Base-by-base conservation (phyloP, 2,113 vertebrate genomes). In the Pollimyrus isidori region DNA sequence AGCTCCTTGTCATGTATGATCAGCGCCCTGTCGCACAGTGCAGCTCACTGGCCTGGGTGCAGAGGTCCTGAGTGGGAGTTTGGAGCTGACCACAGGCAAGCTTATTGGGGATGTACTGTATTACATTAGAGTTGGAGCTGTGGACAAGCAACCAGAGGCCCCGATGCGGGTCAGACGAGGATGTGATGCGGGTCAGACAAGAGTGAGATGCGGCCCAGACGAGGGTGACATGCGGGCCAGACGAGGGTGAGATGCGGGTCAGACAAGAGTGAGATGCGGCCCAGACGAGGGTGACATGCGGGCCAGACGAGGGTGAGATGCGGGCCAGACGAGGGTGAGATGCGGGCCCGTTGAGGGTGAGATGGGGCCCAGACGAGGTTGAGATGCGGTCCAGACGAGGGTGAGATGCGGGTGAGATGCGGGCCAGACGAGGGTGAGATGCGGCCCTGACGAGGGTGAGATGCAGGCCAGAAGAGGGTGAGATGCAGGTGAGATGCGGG, bases 281-380 rank as follows among this genome's bases (percentile, higher is more conserved):
- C 35, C 35, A 35, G 35, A 35, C 35, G 35, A 35, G 35, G 35
- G 35, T 35, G 35, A 35, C 1, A 35, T 35, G 35, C 35, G 35
- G 35, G 35, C 35, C 35, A 35, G 35, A 35, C 35, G 35, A 35
- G 35, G 35, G 35, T 35, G 35, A 35, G 35, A 35, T 35, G 35
- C 35, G 35, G 35, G 35, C 35, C 0, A 58, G 21, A 23, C 1
- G 0, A 3, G 45, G 45, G 4, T 4, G 3, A 46, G 45, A 46
- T 5, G 45, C 0, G 21, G 53, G 0, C 19, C 53, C 21, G 1
- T 23, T 0, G 21, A 4, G 49, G 0, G 21, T 1, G 1, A 58
- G 53, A 46, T 5, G 45, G 0, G 53, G 53, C 0, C 5, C 19
- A 58, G 1, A 58, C 0, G 6, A 4, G 49, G 0, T 4, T 1